Evolutionary conservation across 2,888 invertebrate species (phyloP).

Genomic region (Antheraea yamamai): DNA sequence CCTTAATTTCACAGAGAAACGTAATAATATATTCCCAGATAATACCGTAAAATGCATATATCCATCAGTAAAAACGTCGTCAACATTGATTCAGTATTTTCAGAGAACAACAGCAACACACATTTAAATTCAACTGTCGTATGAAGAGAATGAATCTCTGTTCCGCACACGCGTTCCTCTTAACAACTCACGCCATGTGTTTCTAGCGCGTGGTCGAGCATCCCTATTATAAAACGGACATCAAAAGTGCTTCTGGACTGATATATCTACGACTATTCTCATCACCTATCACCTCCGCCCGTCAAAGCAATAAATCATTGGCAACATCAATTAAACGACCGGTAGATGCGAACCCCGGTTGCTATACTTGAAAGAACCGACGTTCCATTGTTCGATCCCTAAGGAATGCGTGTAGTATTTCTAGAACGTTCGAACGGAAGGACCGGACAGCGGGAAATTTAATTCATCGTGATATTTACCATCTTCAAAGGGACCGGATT

Average conservation of each 20-base stretch:
- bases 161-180: too few species aligned
- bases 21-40: too few species aligned
- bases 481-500: background rate
- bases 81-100: too few species aligned
- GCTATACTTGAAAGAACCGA: constrained; percentile 11
- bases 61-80: too few species aligned
- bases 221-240: background rate
- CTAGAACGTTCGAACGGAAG: constrained; percentile 2
- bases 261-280: background rate
- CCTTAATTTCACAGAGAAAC: too few species aligned
- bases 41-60: too few species aligned
- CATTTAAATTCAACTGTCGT: too few species aligned
- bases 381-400: constrained; percentile 10
- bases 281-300: background rate
- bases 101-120: too few species aligned
- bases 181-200: background rate
- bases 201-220: background rate
- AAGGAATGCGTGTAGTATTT: constrained; percentile 2
- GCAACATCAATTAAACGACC: background rate
- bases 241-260: background rate
- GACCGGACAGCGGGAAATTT: background rate
- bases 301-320: constrained; percentile 8
- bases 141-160: too few species aligned
- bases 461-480: background rate
- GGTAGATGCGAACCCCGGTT: background rate